Base-by-base conservation (phyloP, 2,888 invertebrate genomes). In the Tortricodes alternella region DNA sequence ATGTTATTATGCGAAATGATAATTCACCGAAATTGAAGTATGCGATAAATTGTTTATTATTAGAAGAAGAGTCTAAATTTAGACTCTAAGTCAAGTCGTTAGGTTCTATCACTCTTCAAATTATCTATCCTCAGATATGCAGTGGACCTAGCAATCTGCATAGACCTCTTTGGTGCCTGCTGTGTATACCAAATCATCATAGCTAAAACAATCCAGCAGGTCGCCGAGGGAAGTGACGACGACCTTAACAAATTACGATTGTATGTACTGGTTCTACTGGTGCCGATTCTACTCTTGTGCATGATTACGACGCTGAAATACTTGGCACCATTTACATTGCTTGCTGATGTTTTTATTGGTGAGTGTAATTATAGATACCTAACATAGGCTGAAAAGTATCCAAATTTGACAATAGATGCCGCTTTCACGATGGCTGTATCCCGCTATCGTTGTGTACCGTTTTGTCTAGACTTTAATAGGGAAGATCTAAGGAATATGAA, bases 231-330 rank as follows among this genome's bases (percentile, higher is more conserved):
- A 2, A 59, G 64, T 0, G 66, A 70, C 0, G 71, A 62, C 0
- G 71, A 77, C 9, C 41, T 79, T 11, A 67, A 76, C n/a, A 65
- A 68, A 1, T 52, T 89, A 11, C 75, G 89, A 57, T 65, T 89
- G 0, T 89, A 88, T 44, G 76, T 89, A 3, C 46, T 88, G 7
- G 67, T 74, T 0, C 52, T 89, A 1, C 53, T 89, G 2, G 67
- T 89, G 0, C 89, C 89, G 0, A 74, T 89, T 27, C 32, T 89
- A 3, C 59, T 89, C n/a, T 68, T 90, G 0, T 88, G 89, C 35
- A 88, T 89, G 89, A 89, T 89, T 34, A 86, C 83, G 0, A 84
- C 86, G 0, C 57, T 90, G 53, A 90, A 90, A 34, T 90, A 89
- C 58, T 62, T 90, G 38, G 89, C 89, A 0, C 89, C 89, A 0